phyloP scores from a whole-genome alignment of 2,797 vertebrate species.

The Falco concolor region DNA sequence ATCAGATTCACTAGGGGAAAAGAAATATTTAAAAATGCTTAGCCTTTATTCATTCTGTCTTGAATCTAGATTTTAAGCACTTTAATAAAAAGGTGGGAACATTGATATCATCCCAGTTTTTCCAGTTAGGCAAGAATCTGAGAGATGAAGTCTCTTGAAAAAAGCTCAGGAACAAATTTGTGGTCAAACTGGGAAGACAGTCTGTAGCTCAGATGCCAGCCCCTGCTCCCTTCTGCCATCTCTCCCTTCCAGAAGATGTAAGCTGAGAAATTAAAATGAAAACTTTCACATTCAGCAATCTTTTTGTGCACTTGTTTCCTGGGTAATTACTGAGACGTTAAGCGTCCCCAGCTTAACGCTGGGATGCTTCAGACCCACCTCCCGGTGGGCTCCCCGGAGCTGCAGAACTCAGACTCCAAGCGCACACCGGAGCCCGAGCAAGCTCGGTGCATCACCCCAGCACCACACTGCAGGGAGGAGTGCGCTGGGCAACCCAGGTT shows the following conservation, averaged over 20 bases:
- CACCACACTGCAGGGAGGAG: rapidly evolving
- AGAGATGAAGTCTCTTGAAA: neutral
- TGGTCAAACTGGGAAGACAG: neutral
- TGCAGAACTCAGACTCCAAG: neutral
- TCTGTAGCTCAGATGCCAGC: neutral
- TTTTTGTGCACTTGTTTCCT: neutral
- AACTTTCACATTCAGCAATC: neutral
- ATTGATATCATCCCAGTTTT: neutral
- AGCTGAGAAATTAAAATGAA: neutral
- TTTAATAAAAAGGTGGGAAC: neutral
- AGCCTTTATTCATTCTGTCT: neutral
- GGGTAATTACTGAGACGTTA: neutral
- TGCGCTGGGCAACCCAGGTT: rapidly evolving
- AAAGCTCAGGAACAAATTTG: neutral
- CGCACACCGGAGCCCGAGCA: no score
- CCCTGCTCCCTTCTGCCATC: neutral
- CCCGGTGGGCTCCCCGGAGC: rapidly evolving
- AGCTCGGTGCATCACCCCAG: rapidly evolving
- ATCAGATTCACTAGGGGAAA: neutral
- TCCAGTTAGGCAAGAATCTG: neutral
- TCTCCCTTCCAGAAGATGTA: neutral
- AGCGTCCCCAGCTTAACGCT: neutral
- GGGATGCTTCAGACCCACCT: neutral
- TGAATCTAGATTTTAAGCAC: neutral
- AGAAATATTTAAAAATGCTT: neutral